Percentiles rank a stretch among this genome's conserved stretches.
Conservation (phyloP, 1,140 invertebrate species). For the Leucophenga varia region DNA sequence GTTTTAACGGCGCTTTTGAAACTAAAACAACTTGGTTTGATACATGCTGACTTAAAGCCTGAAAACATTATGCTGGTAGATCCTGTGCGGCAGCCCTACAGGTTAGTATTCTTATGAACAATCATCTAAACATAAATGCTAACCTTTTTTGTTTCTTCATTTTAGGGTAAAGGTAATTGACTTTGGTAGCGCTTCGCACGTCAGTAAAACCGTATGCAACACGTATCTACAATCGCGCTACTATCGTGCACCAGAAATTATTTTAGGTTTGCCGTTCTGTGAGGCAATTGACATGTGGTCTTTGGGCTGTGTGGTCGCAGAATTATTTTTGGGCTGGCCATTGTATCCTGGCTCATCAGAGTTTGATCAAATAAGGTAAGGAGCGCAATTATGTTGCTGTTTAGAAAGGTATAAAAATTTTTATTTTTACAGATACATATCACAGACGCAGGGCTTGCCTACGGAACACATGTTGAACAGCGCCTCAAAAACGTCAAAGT, state of each 20-base stretch:
- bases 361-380: slow-evolving; percentile 95
- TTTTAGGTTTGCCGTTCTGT: slow-evolving; percentile 96
- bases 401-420: neutral
- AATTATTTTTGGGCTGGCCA: slow-evolving; percentile 99
- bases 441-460: slow-evolving; percentile 79
- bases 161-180: slow-evolving; percentile 95
- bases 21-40: slow-evolving; percentile 95
- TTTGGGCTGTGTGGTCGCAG: slow-evolving; percentile 97
- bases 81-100: slow-evolving; percentile 92
- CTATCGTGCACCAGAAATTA: slow-evolving; percentile 98
- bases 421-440: slow-evolving; percentile 62
- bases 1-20: slow-evolving; percentile 93
- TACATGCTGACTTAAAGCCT: slow-evolving; percentile 99
- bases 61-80: slow-evolving; percentile 99
- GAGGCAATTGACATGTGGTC: slow-evolving; percentile 99
- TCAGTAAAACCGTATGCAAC: slow-evolving; percentile 98
- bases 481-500: slow-evolving; percentile 97
- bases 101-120: slow-evolving; percentile 22
- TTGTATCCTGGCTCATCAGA: slow-evolving; percentile 99
- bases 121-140: too few relatives aligned
- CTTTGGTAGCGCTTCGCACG: slow-evolving; percentile 98
- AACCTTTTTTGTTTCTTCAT: slow-evolving; percentile 1
- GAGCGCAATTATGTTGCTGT: neutral
- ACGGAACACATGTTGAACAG: slow-evolving; percentile 99
- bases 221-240: slow-evolving; percentile 99